Conservation (phyloP, 2,113 vertebrate genomes). For the Hystrix brachyura region DNA sequence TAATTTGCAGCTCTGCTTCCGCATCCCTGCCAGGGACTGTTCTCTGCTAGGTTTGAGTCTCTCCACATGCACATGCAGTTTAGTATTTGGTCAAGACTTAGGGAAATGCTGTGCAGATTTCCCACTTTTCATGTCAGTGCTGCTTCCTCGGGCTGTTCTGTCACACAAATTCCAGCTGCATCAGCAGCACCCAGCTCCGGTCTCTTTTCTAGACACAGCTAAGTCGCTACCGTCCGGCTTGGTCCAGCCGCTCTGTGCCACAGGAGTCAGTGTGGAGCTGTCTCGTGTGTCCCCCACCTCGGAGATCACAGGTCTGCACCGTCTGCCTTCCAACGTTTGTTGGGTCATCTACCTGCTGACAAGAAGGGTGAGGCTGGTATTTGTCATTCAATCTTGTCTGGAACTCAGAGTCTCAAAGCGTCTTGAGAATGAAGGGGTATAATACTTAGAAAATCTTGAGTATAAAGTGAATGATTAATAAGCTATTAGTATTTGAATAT, state of each 20-base stretch:
- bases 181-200: too few species aligned
- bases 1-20: not conserved
- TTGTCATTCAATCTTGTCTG: not conserved
- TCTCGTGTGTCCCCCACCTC: not conserved
- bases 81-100: not conserved
- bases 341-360: not conserved
- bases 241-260: not conserved
- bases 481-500: not conserved
- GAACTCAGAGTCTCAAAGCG: not conserved
- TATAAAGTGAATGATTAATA: not conserved
- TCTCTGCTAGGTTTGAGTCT: not conserved
- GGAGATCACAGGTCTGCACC: not conserved
- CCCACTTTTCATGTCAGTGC: not conserved
- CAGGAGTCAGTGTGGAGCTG: not conserved
- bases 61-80: not conserved
- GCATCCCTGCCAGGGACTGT: too few species aligned
- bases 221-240: not conserved
- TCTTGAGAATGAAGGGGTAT: not conserved
- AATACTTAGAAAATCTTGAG: not conserved
- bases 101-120: not conserved
- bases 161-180: not conserved
- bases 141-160: not conserved
- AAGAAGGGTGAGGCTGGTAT: not conserved
- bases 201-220: not conserved
- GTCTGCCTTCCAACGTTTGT: not conserved